phyloP scores from a whole-genome alignment of 2,888 invertebrate species.

The Andrena trimmerana region DNA sequence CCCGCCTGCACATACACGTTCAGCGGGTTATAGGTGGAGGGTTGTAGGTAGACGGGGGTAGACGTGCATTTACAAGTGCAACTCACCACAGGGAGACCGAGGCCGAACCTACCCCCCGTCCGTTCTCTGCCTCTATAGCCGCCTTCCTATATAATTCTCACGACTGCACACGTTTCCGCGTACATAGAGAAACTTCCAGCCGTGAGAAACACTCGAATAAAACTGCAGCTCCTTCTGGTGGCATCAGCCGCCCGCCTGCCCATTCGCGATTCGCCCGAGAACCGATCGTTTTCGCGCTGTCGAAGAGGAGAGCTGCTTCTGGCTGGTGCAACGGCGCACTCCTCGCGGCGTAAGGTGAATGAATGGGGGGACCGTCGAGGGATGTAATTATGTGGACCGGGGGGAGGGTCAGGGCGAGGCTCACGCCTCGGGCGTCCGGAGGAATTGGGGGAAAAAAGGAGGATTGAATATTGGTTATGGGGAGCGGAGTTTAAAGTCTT shows the following conservation, averaged over 20 bases:
- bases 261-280: constrained; percentile 1
- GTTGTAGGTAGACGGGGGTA: constrained; percentile 39
- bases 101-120: neutral
- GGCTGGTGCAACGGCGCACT: neutral
- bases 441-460: constrained; percentile 47
- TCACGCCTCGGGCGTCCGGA: constrained; percentile 26
- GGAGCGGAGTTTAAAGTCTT: constrained; percentile 1
- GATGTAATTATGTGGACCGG: constrained; percentile 44
- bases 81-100: constrained; percentile 67
- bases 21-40: constrained; percentile 48
- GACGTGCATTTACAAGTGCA: constrained; percentile 73
- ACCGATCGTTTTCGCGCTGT: constrained; percentile 6
- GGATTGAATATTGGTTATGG: constrained; percentile 28
- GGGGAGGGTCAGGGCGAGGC: constrained; percentile 1
- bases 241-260: constrained; percentile 1
- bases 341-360: neutral
- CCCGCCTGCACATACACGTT: constrained; percentile 57
- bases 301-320: neutral
- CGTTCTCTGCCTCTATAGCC: neutral
- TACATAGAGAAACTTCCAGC: constrained; percentile 45
- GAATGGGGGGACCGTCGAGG: constrained; percentile 12
- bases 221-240: constrained; percentile 32
- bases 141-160: constrained; percentile 51
- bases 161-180: constrained; percentile 42
- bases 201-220: constrained; percentile 57